Conservation (phyloP, 2,888 invertebrate genomes). For the Hemistola chrysoprasaria region DNA sequence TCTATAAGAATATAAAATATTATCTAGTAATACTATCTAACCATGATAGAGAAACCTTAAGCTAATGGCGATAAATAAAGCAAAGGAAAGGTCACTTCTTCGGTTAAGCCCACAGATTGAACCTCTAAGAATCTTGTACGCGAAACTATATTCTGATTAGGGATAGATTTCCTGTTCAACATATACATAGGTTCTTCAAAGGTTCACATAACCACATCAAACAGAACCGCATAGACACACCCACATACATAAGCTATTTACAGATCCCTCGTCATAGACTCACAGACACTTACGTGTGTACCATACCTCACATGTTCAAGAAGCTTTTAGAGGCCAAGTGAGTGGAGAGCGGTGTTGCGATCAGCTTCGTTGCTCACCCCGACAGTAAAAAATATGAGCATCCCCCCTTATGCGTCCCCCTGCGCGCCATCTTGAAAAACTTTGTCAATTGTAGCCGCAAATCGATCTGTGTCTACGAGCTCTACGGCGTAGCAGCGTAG, state of each 20-base stretch:
- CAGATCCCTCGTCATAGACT: constrained; percentile 45
- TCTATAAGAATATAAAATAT: no score
- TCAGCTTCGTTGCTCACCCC: constrained; percentile 80
- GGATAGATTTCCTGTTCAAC: neutral
- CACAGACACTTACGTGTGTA: constrained; percentile 64
- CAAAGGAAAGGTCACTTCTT: no score
- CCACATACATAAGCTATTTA: constrained; percentile 41
- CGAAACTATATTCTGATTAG: neutral
- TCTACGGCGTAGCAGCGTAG: constrained; percentile 37
- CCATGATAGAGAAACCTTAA: no score
- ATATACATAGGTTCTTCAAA: constrained; percentile 1
- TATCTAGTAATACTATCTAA: no score
- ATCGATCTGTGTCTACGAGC: constrained; percentile 74
- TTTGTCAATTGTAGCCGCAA: constrained; percentile 77
- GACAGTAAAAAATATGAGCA: constrained; percentile 82
- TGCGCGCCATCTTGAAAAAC: constrained; percentile 78
- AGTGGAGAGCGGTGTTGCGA: constrained; percentile 80
- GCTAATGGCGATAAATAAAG: no score
- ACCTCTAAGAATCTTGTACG: no score
- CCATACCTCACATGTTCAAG: constrained; percentile 50
- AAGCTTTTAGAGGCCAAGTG: constrained; percentile 76
- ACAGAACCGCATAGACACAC: constrained; percentile 18
- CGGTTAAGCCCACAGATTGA: no score
- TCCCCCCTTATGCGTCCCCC: constrained; percentile 54
- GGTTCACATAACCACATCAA: constrained; percentile 13